Percentiles rank a stretch among this genome's conserved stretches.
Conservation (phyloP, 2,888 invertebrate species). For the Andrena trimmerana region DNA sequence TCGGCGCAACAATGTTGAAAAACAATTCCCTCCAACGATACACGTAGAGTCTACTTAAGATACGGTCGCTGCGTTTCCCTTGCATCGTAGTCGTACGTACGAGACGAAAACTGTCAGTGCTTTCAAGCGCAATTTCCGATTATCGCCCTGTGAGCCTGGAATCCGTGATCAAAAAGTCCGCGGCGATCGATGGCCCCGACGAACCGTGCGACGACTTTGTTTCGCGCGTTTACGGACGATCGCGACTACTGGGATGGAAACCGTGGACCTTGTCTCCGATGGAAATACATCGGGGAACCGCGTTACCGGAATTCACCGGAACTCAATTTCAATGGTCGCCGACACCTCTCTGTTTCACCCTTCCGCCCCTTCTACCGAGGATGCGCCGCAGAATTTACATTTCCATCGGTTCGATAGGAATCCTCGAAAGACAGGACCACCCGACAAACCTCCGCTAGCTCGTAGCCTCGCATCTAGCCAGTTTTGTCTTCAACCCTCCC, state of each 20-base stretch:
- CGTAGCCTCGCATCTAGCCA: not conserved
- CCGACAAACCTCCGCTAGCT: not conserved
- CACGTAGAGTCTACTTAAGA: too few species aligned
- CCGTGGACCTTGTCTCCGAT: constrained; percentile 20
- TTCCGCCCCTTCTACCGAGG: constrained; percentile 28
- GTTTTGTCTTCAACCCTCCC: constrained; percentile 7
- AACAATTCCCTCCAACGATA: too few species aligned
- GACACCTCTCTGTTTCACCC: constrained; percentile 34
- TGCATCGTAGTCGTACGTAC: too few species aligned
- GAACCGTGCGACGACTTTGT: not conserved
- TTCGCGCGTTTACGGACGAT: not conserved
- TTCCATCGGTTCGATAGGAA: constrained; percentile 59
- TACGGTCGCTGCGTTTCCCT: too few species aligned
- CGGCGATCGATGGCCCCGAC: too few species aligned
- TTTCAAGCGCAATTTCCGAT: not conserved
- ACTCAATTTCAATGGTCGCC: constrained; percentile 62
- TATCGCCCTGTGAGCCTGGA: not conserved
- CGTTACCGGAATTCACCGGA: constrained; percentile 43
- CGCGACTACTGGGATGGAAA: not conserved
- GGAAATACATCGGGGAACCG: constrained; percentile 28
- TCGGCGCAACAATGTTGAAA: too few species aligned
- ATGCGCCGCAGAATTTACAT: constrained; percentile 59
- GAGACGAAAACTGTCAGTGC: too few species aligned
- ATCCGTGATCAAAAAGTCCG: not conserved
- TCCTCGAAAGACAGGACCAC: constrained; percentile 45